phyloP scores from a whole-genome alignment of 2,888 invertebrate genomes.

The Ethmia dodecea region DNA sequence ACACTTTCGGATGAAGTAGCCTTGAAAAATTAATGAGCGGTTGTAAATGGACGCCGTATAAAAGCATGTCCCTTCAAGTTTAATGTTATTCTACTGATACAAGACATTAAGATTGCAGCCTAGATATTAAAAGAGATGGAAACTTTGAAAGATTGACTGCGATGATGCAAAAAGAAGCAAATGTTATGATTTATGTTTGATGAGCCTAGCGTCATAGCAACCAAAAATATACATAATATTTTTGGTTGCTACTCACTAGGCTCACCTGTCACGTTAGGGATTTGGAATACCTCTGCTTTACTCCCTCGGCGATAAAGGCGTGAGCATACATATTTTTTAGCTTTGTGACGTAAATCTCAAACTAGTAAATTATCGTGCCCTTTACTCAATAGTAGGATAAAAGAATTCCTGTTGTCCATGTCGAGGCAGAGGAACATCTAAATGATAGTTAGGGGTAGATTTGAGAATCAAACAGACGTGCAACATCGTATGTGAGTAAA shows the following conservation, averaged over 20 bases:
- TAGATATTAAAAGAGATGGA: not conserved
- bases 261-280: too few species aligned
- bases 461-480: not conserved
- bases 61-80: conserved; percentile 7
- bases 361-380: not conserved
- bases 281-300: too few species aligned
- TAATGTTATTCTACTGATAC: not conserved
- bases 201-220: too few species aligned
- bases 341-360: too few species aligned
- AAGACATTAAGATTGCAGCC: not conserved
- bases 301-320: too few species aligned
- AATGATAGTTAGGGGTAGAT: not conserved
- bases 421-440: not conserved
- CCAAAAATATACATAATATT: too few species aligned
- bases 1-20: conserved; percentile 1
- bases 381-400: not conserved
- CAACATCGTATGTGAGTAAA: not conserved
- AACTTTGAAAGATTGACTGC: not conserved
- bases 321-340: too few species aligned
- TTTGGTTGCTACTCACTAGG: too few species aligned
- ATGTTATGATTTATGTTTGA: not conserved
- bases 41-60: conserved; percentile 7
- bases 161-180: not conserved
- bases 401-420: not conserved
- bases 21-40: conserved; percentile 9